These are phyloP conservation scores for Melipona beecheii DNA, from an alignment of 2,888 invertebrate genomes.

Conservation along the genomic window DNA sequence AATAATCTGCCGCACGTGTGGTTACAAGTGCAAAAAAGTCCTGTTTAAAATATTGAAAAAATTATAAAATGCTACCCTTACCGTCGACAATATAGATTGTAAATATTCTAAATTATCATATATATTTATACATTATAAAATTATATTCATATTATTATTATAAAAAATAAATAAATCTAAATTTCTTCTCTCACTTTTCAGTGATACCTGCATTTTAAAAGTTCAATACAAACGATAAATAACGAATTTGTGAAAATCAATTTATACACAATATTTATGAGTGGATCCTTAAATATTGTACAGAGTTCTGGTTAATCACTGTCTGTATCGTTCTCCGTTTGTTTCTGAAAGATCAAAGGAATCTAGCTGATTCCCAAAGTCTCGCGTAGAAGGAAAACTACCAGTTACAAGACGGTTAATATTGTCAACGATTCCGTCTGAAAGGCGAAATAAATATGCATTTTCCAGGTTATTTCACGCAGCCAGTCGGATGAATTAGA, in stretches of 20 bases:
- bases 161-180: too few species aligned
- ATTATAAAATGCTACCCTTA: neutral
- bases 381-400: neutral
- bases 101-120: too few species aligned
- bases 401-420: neutral
- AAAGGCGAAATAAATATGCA: slow-evolving; percentile 1
- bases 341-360: neutral
- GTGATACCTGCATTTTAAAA: too few species aligned
- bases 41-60: neutral
- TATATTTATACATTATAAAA: neutral
- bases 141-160: too few species aligned
- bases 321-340: rapidly evolving
- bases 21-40: neutral
- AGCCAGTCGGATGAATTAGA: slow-evolving; percentile 1
- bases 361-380: neutral
- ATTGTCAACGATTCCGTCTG: neutral
- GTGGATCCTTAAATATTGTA: neutral
- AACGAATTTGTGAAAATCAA: too few species aligned
- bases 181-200: too few species aligned
- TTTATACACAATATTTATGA: neutral
- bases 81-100: neutral
- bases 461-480: slow-evolving; percentile 12
- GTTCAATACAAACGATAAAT: too few species aligned
- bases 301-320: neutral
- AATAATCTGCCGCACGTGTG: neutral